Conservation (phyloP, 2,113 vertebrate species). For the Gymnorhina tibicen region DNA sequence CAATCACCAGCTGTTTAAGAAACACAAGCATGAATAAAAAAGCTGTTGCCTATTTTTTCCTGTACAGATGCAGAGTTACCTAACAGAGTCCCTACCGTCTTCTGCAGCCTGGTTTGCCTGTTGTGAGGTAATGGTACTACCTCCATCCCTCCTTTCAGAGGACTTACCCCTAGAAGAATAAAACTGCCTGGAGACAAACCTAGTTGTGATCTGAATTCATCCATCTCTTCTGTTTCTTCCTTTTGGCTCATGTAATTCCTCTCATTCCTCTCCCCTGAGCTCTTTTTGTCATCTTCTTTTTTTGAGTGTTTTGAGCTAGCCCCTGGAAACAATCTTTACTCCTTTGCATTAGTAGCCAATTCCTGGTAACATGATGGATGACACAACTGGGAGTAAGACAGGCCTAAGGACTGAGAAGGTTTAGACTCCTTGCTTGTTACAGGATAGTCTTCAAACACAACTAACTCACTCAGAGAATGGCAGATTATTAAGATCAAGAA, state of each 20-base stretch:
- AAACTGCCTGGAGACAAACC: neutral
- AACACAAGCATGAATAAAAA: neutral
- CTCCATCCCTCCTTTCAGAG: neutral
- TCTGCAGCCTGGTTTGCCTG: neutral
- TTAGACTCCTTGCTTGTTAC: neutral
- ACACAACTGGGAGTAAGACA: neutral
- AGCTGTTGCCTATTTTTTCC: neutral
- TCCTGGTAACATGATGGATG: neutral
- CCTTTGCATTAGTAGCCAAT: neutral
- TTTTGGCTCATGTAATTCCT: neutral
- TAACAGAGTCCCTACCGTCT: neutral
- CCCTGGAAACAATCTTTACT: neutral
- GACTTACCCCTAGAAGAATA: neutral
- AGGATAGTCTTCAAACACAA: neutral
- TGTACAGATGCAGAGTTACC: neutral
- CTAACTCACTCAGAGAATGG: neutral
- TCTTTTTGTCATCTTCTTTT: neutral
- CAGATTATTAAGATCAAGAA: neutral
- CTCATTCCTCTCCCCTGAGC: neutral
- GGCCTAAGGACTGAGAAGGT: neutral
- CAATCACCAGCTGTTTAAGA: neutral
- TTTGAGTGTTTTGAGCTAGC: neutral
- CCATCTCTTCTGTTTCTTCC: neutral
- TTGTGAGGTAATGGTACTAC: neutral
- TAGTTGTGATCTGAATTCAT: neutral